Evolutionary conservation across 2,888 invertebrate species (phyloP).

Genomic region (Tanypteryx hageni): DNA sequence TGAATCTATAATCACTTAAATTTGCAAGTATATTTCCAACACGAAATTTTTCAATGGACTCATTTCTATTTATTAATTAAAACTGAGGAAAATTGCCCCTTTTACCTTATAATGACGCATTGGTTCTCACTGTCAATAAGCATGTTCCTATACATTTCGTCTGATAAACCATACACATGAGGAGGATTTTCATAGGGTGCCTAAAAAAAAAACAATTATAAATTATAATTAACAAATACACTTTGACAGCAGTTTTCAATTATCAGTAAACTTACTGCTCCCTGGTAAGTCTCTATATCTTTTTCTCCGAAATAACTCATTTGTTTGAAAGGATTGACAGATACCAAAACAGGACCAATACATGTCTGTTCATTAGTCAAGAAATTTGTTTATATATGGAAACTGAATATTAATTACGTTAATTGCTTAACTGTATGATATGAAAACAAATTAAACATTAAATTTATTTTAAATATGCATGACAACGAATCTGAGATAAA

Average conservation of each 20-base stretch:
- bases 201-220: constrained; percentile 73
- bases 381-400: background rate
- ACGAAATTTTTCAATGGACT: background rate
- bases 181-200: constrained; percentile 85
- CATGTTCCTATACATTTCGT: constrained; percentile 85
- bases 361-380: constrained; percentile 76
- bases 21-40: background rate
- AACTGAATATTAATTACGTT: too few species aligned
- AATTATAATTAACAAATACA: background rate
- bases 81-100: background rate
- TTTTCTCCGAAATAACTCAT: constrained; percentile 82
- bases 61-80: too few species aligned
- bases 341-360: constrained; percentile 81
- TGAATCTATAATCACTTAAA: background rate
- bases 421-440: too few species aligned
- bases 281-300: constrained; percentile 79
- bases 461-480: background rate
- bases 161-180: constrained; percentile 83
- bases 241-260: too few species aligned
- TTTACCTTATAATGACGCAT: constrained; percentile 83
- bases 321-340: constrained; percentile 81
- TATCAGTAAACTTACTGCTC: constrained; percentile 75
- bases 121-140: constrained; percentile 83
- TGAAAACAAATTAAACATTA: background rate
- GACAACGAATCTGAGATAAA: too few species aligned